Conservation (phyloP, 2,888 invertebrate genomes). For the Dermolepida albohirtum region DNA sequence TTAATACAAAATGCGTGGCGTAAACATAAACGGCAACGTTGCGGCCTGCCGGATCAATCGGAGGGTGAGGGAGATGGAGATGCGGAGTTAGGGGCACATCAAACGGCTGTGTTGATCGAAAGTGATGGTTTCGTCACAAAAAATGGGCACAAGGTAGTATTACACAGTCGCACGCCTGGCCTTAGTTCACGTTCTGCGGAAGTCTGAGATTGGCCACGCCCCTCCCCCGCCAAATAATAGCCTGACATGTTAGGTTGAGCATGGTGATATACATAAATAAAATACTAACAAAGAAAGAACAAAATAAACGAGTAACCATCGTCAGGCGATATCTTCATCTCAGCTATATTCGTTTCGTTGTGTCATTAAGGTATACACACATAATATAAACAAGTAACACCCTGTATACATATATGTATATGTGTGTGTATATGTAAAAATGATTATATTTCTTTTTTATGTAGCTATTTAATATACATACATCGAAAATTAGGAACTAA, state of each 20-base stretch:
- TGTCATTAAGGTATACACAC: slow-evolving; percentile 8
- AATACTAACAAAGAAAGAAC: slow-evolving; percentile 1
- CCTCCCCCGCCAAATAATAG: slow-evolving; percentile 71
- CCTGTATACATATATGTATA: slow-evolving; percentile 1
- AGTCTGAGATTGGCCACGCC: slow-evolving; percentile 84
- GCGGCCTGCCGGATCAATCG: slow-evolving; percentile 69
- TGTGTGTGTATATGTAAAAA: slow-evolving; percentile 7
- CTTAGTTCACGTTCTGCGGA: slow-evolving; percentile 85
- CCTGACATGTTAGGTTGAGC: slow-evolving; percentile 45
- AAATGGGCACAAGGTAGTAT: slow-evolving; percentile 91
- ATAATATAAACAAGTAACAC: slow-evolving; percentile 1
- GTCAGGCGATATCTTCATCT: slow-evolving; percentile 48
- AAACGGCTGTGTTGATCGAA: slow-evolving; percentile 88
- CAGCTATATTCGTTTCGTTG: slow-evolving; percentile 44
- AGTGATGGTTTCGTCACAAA: slow-evolving; percentile 85
- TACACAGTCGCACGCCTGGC: slow-evolving; percentile 88
- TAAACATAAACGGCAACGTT: slow-evolving; percentile 81
- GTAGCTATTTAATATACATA: slow-evolving; percentile 43
- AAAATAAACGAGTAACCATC: slow-evolving; percentile 41
- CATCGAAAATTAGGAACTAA: slow-evolving; percentile 53
- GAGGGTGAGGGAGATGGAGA: slow-evolving; percentile 57
- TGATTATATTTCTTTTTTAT: background rate
- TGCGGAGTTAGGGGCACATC: slow-evolving; percentile 66
- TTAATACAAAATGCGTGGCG: slow-evolving; percentile 96
- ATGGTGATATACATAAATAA: slow-evolving; percentile 34